Percentiles rank a stretch among this genome's conserved stretches.
These are phyloP conservation scores for Trichonephila clavipes DNA, from an alignment of 1,140 invertebrate species.

Conservation along the genomic window DNA sequence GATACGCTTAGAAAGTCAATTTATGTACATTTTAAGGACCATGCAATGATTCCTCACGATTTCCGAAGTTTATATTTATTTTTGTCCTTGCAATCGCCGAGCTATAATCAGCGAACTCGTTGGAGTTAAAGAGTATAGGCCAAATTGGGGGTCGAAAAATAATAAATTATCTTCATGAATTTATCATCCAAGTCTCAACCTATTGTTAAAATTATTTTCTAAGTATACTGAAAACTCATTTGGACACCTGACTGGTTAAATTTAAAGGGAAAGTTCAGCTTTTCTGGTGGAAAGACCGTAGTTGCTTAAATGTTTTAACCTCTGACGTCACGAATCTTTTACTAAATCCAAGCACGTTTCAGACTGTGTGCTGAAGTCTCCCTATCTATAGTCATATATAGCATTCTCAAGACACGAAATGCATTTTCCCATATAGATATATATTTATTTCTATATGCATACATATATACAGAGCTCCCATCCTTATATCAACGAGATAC, in stretches of 20 bases:
- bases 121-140: slow-evolving; percentile 4
- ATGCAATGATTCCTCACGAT: slow-evolving; percentile 15
- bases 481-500: slow-evolving; percentile 14
- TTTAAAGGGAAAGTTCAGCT: slow-evolving; percentile 12
- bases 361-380: background rate
- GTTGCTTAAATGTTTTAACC: slow-evolving; percentile 52
- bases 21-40: slow-evolving; percentile 30
- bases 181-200: background rate
- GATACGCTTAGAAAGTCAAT: slow-evolving; percentile 22
- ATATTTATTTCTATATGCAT: background rate
- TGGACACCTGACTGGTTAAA: background rate
- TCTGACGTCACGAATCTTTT: slow-evolving; percentile 40
- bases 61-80: slow-evolving; percentile 19
- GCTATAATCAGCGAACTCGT: background rate
- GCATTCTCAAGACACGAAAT: background rate
- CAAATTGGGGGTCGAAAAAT: background rate
- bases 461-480: background rate
- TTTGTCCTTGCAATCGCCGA: background rate
- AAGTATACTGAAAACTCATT: background rate
- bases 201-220: slow-evolving; percentile 22
- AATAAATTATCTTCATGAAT: slow-evolving; percentile 15
- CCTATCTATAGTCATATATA: slow-evolving; percentile 26
- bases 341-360: slow-evolving; percentile 32
- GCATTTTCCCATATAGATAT: slow-evolving; percentile 15
- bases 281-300: background rate